These are phyloP conservation scores for Stomatorhinus walkeri DNA, from an alignment of 2,797 vertebrate genomes.

Conservation along the genomic window DNA sequence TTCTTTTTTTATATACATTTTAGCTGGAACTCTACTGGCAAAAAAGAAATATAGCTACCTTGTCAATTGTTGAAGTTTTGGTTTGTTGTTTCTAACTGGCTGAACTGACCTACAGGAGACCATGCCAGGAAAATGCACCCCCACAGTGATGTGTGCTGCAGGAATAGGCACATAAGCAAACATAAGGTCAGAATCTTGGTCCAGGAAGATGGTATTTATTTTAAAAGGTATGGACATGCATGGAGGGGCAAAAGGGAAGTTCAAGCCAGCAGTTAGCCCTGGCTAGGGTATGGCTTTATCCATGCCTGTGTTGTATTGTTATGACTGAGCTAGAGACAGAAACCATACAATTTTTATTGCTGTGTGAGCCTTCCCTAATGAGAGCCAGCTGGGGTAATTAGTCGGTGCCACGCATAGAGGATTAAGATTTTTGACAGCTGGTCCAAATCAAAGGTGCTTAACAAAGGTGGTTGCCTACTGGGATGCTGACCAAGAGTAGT, in stretches of 20 bases:
- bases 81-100: neutral
- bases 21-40: neutral
- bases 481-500: neutral
- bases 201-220: neutral
- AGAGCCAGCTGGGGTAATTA: neutral
- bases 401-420: neutral
- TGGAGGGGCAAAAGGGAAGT: neutral
- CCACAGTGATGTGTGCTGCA: neutral
- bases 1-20: neutral
- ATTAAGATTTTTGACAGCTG: slow-evolving; percentile 8
- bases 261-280: neutral
- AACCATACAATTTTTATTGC: neutral
- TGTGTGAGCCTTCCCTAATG: neutral
- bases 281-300: neutral
- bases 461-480: neutral
- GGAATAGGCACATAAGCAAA: neutral
- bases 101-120: neutral
- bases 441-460: neutral
- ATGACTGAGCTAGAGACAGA: neutral
- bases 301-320: neutral
- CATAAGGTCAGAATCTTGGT: neutral
- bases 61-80: neutral
- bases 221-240: neutral
- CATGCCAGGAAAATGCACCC: slow-evolving; percentile 5
- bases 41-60: neutral